Evolutionary conservation across 2,888 invertebrate species (phyloP).

Genomic region (Drosophila greeni): DNA sequence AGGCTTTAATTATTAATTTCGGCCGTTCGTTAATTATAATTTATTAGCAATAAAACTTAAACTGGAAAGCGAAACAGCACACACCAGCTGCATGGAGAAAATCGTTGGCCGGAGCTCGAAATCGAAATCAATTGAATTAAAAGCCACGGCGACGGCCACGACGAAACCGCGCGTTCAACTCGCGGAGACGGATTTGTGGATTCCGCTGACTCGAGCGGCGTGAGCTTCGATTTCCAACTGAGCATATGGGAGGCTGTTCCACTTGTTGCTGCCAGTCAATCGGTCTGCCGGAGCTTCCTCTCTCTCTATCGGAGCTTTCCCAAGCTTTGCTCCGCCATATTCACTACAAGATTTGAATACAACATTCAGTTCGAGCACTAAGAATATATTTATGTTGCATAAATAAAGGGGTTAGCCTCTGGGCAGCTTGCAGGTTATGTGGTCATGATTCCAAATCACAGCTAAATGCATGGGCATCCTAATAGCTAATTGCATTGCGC

Average conservation of each 20-base stretch:
- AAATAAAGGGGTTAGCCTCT: constrained; percentile 49
- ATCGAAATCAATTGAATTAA: constrained; percentile 34
- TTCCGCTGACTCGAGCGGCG: constrained; percentile 19
- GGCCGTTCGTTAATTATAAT: constrained; percentile 53
- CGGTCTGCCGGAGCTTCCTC: constrained; percentile 24
- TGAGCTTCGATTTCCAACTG: constrained; percentile 32
- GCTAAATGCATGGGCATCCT: constrained; percentile 54
- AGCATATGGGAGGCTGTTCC: constrained; percentile 8
- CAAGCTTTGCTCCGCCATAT: constrained; percentile 2
- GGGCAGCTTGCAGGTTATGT: constrained; percentile 38
- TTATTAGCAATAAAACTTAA: constrained; percentile 48
- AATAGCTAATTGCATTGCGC: constrained; percentile 54
- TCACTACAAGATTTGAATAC: background rate
- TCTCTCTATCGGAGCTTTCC: constrained; percentile 12
- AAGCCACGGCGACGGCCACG: constrained; percentile 28
- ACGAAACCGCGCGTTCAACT: constrained; percentile 25
- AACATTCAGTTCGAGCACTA: background rate
- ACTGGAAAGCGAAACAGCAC: constrained; percentile 29
- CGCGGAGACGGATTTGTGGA: constrained; percentile 12
- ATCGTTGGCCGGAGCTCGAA: constrained; percentile 14
- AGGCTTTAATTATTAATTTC: constrained; percentile 29
- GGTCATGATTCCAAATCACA: constrained; percentile 54
- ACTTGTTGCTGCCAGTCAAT: constrained; percentile 28
- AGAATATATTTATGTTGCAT: constrained; percentile 21
- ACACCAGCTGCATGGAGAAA: constrained; percentile 16